These are phyloP conservation scores for Euproctis similis DNA, from an alignment of 2,888 invertebrate genomes.

Conservation along the genomic window DNA sequence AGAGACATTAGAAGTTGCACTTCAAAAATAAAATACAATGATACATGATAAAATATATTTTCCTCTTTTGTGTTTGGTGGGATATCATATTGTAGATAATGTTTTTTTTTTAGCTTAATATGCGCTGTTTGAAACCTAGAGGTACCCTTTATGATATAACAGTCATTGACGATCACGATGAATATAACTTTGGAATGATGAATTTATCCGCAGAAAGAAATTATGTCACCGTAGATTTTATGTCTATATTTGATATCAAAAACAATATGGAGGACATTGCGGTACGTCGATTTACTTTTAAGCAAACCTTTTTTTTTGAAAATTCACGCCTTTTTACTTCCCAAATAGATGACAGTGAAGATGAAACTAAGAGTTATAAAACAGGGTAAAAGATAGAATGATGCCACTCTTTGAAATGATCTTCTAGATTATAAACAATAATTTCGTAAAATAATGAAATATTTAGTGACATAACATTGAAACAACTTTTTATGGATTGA, in stretches of 20 bases:
- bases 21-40: neutral
- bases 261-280: conserved; percentile 20
- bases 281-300: too few species aligned
- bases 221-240: conserved; percentile 30
- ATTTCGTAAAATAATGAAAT: too few species aligned
- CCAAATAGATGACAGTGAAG: too few species aligned
- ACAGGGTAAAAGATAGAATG: too few species aligned
- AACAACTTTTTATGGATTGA: too few species aligned
- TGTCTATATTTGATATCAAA: conserved; percentile 25
- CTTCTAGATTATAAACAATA: too few species aligned
- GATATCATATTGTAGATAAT: neutral
- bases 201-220: conserved; percentile 21
- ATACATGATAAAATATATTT: neutral
- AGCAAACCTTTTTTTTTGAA: too few species aligned
- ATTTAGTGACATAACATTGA: too few species aligned
- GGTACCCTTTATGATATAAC: conserved; percentile 32
- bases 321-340: too few species aligned
- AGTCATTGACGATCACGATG: conserved; percentile 27
- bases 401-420: too few species aligned
- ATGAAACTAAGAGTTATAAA: too few species aligned
- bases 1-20: neutral
- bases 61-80: neutral
- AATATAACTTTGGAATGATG: conserved; percentile 31
- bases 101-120: conserved; percentile 19
- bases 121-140: conserved; percentile 19